Conservation (phyloP, 2,888 invertebrate genomes). For the Maniola hyperantus region DNA sequence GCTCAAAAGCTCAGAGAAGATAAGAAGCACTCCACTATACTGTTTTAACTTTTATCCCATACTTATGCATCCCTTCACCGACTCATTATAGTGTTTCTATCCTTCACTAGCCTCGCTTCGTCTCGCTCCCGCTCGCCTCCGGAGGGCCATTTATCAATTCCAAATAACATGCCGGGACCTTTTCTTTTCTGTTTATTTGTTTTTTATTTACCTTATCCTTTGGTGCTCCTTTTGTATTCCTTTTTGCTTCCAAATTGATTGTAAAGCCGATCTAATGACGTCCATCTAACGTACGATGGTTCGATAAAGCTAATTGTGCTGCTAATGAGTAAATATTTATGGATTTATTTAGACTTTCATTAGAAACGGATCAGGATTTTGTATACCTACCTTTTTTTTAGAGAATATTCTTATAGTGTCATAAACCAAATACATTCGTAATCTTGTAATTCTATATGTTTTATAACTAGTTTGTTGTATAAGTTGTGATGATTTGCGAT, state of each 20-base stretch:
- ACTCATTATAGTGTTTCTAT: conserved; percentile 70
- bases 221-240: conserved; percentile 65
- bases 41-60: conserved; percentile 65
- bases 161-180: conserved; percentile 80
- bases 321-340: conserved; percentile 58
- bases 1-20: conserved; percentile 50
- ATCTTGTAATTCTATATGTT: background rate
- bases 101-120: conserved; percentile 65
- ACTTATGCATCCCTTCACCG: conserved; percentile 62
- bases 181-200: conserved; percentile 77
- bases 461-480: background rate
- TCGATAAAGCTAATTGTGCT: conserved; percentile 71
- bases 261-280: conserved; percentile 76
- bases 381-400: background rate
- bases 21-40: conserved; percentile 74
- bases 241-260: conserved; percentile 78
- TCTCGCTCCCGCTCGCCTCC: conserved; percentile 69
- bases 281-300: conserved; percentile 69
- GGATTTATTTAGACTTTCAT: conserved; percentile 15
- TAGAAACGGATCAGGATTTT: conserved; percentile 3
- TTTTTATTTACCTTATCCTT: conserved; percentile 80
- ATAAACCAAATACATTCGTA: background rate
- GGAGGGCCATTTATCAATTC: conserved; percentile 81
- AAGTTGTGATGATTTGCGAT: background rate
- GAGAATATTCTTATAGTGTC: background rate